Evolutionary conservation across 2,888 invertebrate genomes (phyloP), one percentile per base, ranked within the genome.

Genomic region (Eulithis testata): DNA sequence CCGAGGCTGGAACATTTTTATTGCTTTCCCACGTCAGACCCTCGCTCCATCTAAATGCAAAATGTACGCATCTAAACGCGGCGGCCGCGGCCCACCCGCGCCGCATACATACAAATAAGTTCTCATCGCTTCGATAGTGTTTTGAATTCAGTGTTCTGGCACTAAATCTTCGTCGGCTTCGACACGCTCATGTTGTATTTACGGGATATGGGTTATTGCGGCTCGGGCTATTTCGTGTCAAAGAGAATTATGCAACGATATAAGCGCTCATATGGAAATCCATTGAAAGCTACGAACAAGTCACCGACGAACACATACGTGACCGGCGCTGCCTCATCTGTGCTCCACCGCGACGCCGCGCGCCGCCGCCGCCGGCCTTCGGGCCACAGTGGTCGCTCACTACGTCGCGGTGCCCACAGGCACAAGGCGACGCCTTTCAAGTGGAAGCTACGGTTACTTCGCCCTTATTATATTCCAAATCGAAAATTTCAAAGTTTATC

Each of bases 131-230:
- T 70, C 74, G 66, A 65, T 70, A 73, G 72, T 75, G 72, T 73
- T 76, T 75, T 71, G 69, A 72, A 78, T 76, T 76, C 74, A 73
- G 71, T 72, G 74, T 74, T 70, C 67, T 68, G 71, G 69, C 71
- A 62, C 74, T 78, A 74, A 77, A 75, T 71, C 74, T 78, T 69
- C 65, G 70, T 69, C 72, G 73, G 71, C 73, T 55, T 64, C 71
- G 70, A 70, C 71, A 69, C 66, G 70, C 69, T 74, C 76, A 73
- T 78, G 77, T 72, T 74, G 73, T 77, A 81, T 81, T 79, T 77
- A 76, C 73, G 69, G 71, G 63, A 68, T 72, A 76, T 74, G 69
- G 71, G 63, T 68, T 72, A 76, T 74, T 21, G 72, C 65, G 66
- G 66, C 60, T 52, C 70, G 60, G 40, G 53, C 60, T 60, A 58